A percentile compares a stretch with the other conserved stretches of the same genome.
phyloP scores from a whole-genome alignment of 2,888 invertebrate species.

The Biston betularia region DNA sequence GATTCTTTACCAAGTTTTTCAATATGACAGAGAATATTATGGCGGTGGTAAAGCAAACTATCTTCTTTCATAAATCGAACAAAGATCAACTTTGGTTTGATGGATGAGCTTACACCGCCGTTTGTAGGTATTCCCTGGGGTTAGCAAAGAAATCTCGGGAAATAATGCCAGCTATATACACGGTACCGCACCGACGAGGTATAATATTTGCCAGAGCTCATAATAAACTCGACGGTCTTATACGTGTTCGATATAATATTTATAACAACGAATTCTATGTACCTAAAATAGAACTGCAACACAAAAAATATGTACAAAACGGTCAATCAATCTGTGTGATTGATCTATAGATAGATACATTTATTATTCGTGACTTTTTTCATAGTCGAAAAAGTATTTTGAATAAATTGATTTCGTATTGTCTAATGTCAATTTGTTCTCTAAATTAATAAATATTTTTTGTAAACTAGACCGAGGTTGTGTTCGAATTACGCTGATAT shows the following conservation, averaged over 20 bases:
- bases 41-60: constrained; percentile 67
- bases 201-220: constrained; percentile 13
- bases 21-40: constrained; percentile 66
- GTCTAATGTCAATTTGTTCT: too few species aligned
- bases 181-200: neutral
- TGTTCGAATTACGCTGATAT: too few species aligned
- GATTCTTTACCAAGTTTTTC: constrained; percentile 63
- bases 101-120: constrained; percentile 59
- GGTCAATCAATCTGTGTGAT: neutral
- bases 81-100: constrained; percentile 73
- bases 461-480: too few species aligned
- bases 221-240: constrained; percentile 15
- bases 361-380: too few species aligned
- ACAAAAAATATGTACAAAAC: neutral
- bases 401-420: too few species aligned
- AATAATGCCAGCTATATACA: constrained; percentile 36
- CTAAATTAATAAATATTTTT: too few species aligned
- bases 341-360: too few species aligned
- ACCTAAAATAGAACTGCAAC: too few species aligned
- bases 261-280: neutral
- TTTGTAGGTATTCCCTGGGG: constrained; percentile 49
- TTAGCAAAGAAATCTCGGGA: constrained; percentile 37
- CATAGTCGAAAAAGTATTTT: too few species aligned
- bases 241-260: constrained; percentile 1
- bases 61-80: constrained; percentile 74